These are phyloP conservation scores for Phainopepla nitens DNA, from an alignment of 2,113 vertebrate species.

Conservation along the genomic window DNA sequence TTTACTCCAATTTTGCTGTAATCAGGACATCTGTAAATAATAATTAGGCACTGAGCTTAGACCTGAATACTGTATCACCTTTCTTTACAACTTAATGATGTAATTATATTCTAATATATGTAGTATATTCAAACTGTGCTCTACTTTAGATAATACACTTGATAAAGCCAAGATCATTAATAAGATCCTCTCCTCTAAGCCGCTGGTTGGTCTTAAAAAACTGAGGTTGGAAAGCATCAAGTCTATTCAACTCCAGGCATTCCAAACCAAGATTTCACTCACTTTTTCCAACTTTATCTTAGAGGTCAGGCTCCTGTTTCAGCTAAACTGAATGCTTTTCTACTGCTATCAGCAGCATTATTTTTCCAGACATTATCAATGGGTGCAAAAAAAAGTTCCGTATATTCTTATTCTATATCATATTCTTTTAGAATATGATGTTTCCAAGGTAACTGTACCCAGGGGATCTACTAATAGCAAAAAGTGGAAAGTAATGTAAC, in stretches of 20 bases:
- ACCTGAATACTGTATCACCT: neutral
- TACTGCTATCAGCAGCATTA: neutral
- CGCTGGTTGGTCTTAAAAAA: neutral
- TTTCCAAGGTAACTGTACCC: slow-evolving; percentile 56
- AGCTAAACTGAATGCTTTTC: neutral
- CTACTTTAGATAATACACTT: neutral
- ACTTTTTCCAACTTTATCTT: neutral
- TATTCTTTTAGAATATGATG: neutral
- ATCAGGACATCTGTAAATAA: neutral
- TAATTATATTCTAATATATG: neutral
- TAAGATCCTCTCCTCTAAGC: neutral
- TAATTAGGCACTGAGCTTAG: neutral
- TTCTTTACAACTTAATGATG: neutral
- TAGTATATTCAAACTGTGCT: neutral
- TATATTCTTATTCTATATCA: neutral
- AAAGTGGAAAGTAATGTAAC: slow-evolving; percentile 39
- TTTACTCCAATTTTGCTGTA: neutral
- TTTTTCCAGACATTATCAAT: slow-evolving; percentile 1
- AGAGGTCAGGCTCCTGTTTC: neutral
- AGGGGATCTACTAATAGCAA: slow-evolving; percentile 14
- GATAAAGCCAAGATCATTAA: neutral
- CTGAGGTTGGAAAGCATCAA: neutral
- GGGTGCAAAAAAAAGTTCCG: neutral
- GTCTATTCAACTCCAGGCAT: neutral
- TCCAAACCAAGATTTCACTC: neutral